These are phyloP conservation scores for Thaumatotibia leucotreta DNA, from an alignment of 1,140 invertebrate species.

Conservation along the genomic window DNA sequence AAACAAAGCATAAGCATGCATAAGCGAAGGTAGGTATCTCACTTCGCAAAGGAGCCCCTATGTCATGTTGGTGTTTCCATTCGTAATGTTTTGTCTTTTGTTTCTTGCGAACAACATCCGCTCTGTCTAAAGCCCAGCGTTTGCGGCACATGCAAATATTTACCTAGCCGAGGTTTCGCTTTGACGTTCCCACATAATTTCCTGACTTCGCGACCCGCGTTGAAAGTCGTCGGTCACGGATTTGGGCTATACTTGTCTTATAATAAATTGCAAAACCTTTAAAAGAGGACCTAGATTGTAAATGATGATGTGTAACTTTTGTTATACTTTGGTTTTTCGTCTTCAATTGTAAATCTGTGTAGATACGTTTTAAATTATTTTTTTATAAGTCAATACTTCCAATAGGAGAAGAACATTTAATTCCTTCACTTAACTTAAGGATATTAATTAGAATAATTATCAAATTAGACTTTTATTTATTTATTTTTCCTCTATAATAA, in stretches of 20 bases:
- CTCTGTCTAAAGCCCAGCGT: slow-evolving; percentile 48
- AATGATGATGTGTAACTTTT: background rate
- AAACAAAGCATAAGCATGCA: slow-evolving; percentile 7
- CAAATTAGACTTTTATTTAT: too few relatives aligned
- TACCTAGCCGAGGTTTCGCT: slow-evolving; percentile 45
- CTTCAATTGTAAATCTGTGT: too few relatives aligned
- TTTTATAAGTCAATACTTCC: too few relatives aligned
- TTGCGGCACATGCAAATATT: slow-evolving; percentile 55
- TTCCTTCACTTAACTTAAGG: too few relatives aligned
- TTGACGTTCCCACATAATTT: slow-evolving; percentile 43
- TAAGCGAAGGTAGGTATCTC: background rate
- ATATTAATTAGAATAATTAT: too few relatives aligned
- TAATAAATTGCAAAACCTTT: background rate
- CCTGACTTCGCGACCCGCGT: slow-evolving; percentile 28
- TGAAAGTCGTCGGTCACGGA: background rate
- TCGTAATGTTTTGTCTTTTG: slow-evolving; percentile 56
- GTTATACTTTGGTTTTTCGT: background rate
- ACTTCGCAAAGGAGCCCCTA: background rate
- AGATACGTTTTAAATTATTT: too few relatives aligned
- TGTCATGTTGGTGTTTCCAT: slow-evolving; percentile 41
- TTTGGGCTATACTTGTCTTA: background rate
- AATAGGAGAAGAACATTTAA: too few relatives aligned
- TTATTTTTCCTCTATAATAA: too few relatives aligned
- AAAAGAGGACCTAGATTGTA: background rate
- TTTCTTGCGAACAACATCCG: slow-evolving; percentile 50